These are phyloP conservation scores for Pachyseris speciosa DNA, from an alignment of 64 coral and sea anemone species.

Conservation along the genomic window DNA sequence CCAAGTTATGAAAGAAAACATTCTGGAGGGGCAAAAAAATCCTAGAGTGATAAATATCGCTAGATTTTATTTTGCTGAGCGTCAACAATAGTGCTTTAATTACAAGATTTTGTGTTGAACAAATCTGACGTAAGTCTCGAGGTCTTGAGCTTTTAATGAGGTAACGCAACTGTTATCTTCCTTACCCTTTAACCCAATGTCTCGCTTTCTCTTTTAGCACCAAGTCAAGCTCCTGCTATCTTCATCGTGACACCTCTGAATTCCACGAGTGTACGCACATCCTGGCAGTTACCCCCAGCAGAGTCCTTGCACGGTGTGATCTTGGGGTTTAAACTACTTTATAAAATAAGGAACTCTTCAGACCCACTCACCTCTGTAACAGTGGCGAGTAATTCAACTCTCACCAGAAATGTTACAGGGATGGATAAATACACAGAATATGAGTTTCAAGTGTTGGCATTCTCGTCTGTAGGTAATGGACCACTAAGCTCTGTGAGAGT, in stretches of 20 bases:
- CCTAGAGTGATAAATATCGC: too few relatives aligned
- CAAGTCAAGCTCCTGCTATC: not conserved
- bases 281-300: conserved; percentile 9
- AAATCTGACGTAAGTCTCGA: too few relatives aligned
- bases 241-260: not conserved
- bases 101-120: too few relatives aligned
- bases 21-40: too few relatives aligned
- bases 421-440: not conserved
- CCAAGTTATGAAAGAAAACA: too few relatives aligned
- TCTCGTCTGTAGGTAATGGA: not conserved
- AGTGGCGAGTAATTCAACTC: not conserved
- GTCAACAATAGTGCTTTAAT: too few relatives aligned
- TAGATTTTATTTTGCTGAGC: too few relatives aligned
- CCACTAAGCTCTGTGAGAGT: not conserved
- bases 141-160: too few relatives aligned
- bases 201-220: not conserved
- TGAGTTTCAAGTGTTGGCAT: conserved; percentile 36
- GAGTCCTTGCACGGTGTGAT: not conserved
- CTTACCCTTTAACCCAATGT: too few relatives aligned
- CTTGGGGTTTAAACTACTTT: conserved; percentile 4
- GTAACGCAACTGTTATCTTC: not conserved
- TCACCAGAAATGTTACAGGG: not conserved
- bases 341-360: not conserved
- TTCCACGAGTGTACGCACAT: not conserved
- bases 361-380: not conserved